phyloP scores from a whole-genome alignment of 2,797 vertebrate genomes.

The Stomatorhinus walkeri region DNA sequence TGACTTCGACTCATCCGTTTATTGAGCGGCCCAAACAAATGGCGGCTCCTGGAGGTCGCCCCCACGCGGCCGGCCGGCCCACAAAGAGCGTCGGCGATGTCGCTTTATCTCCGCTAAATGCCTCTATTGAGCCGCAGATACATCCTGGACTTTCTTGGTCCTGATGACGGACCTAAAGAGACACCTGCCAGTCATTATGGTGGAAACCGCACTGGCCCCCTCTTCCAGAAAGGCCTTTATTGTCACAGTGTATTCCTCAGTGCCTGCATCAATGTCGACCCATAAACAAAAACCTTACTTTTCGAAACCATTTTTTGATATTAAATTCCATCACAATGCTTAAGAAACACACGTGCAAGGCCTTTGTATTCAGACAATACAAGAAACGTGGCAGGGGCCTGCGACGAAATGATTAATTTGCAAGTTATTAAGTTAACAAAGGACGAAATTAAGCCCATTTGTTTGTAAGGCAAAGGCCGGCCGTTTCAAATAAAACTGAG shows the following conservation, averaged over 20 bases:
- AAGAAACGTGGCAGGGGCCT: not conserved
- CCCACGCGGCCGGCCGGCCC: not conserved
- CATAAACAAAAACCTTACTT: not conserved
- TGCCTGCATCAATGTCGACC: not conserved
- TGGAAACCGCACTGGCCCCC: not conserved
- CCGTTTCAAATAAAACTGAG: not conserved
- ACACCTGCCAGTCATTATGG: constrained; percentile 3
- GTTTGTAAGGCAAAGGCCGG: not conserved
- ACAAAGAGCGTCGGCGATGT: not conserved
- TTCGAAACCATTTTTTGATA: not conserved
- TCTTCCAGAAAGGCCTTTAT: no score
- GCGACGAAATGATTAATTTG: not conserved
- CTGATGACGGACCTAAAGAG: not conserved
- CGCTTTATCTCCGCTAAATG: not conserved
- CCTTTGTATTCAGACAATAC: not conserved
- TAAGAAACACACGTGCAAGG: not conserved
- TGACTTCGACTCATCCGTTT: constrained; percentile 32
- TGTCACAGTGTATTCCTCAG: not conserved
- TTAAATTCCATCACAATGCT: not conserved
- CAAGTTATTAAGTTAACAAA: constrained; percentile 5
- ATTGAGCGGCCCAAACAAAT: constrained; percentile 27
- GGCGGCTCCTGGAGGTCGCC: constrained; percentile 16
- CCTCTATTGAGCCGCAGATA: not conserved
- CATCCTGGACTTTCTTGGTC: not conserved
- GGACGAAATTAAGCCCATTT: not conserved